Percentiles rank a stretch among this genome's conserved stretches.
Evolutionary conservation across 2,797 vertebrate species (phyloP).

Genomic region (Tympanoctomys barrerae): DNA sequence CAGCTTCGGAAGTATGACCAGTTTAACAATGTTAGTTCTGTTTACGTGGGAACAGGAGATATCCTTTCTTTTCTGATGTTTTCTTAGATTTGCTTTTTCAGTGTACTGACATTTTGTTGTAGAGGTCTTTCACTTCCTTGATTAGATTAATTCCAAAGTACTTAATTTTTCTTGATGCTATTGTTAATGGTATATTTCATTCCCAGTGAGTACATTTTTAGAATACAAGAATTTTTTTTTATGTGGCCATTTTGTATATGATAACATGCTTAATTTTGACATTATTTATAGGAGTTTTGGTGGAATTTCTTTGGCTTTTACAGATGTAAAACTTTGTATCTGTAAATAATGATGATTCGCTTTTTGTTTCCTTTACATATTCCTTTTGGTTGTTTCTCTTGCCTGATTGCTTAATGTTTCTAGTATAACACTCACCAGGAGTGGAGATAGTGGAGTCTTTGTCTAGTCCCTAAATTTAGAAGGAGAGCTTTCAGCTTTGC

Average conservation of each 20-base stretch:
- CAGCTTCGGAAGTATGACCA: not conserved
- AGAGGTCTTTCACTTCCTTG: not conserved
- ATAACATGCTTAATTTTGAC: not conserved
- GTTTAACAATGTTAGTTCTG: not conserved
- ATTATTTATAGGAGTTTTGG: not conserved
- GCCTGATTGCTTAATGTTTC: not conserved
- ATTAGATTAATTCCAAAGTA: not conserved
- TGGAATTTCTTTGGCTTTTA: not conserved
- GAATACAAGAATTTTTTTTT: not conserved
- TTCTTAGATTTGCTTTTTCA: not conserved
- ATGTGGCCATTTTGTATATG: not conserved
- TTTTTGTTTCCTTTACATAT: not conserved
- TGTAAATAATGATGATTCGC: not conserved
- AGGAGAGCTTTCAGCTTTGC: not conserved
- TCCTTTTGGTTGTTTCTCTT: not conserved
- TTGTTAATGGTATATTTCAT: not conserved
- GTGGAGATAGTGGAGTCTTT: not conserved
- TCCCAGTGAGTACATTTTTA: not conserved
- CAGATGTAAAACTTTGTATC: not conserved
- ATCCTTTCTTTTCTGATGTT: not conserved
- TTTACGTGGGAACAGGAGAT: not conserved
- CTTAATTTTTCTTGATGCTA: not conserved
- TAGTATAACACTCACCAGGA: not conserved
- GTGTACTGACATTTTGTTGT: not conserved
- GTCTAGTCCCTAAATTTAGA: not conserved